Conservation (phyloP, 1,140 invertebrate species). For the Calephelis virginiensis region DNA sequence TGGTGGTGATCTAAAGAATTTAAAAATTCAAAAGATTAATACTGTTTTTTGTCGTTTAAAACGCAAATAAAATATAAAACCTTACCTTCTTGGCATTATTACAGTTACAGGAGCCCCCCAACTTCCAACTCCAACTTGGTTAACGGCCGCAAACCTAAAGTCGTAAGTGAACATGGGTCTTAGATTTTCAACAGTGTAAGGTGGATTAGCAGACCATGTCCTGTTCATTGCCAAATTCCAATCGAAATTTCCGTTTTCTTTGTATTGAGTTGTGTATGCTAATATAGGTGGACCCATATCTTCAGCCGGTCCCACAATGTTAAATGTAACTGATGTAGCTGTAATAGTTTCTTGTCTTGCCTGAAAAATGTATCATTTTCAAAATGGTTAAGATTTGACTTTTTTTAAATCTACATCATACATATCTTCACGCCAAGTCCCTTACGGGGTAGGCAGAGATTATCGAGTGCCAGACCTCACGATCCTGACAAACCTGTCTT, state of each 20-base stretch:
- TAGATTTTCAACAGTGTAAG: constrained; percentile 90
- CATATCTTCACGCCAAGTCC: too few species aligned
- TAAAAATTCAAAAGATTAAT: constrained; percentile 11
- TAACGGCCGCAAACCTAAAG: constrained; percentile 91
- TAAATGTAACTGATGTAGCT: constrained; percentile 91
- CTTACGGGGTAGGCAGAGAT: too few species aligned
- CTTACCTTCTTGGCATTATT: constrained; percentile 78
- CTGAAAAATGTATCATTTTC: constrained; percentile 54
- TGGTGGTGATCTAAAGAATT: constrained; percentile 55
- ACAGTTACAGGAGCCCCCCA: constrained; percentile 82
- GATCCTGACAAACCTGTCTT: too few species aligned
- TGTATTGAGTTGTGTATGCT: constrained; percentile 87
- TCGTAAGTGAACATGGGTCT: constrained; percentile 88
- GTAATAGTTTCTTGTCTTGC: constrained; percentile 83
- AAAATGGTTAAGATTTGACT: neutral
- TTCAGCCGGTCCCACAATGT: constrained; percentile 84
- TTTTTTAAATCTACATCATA: too few species aligned
- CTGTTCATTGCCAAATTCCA: constrained; percentile 85
- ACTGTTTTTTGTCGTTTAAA: constrained; percentile 6
- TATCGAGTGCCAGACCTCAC: too few species aligned
- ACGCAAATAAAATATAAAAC: too few species aligned
- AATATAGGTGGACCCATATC: constrained; percentile 86
- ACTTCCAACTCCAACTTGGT: constrained; percentile 88
- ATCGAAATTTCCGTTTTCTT: constrained; percentile 80
- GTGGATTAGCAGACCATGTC: constrained; percentile 86